A percentile compares a stretch with the other conserved stretches of the same genome.
These are phyloP conservation scores for Akabosia matsudoensis DNA, from an alignment of 1,140 invertebrate species.

Conservation along the genomic window DNA sequence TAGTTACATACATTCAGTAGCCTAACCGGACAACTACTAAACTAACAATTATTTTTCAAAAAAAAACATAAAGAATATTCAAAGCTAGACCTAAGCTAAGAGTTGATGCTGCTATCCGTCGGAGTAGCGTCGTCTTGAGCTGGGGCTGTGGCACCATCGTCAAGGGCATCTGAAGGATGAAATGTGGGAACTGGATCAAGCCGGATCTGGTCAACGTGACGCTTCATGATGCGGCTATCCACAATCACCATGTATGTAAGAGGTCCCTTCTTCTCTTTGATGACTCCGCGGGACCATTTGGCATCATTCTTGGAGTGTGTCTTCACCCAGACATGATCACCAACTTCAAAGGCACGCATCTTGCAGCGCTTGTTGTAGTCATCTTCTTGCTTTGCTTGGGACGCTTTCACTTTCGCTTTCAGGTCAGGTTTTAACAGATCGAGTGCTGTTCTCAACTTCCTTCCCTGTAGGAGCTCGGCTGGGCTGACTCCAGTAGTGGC, in stretches of 20 bases:
- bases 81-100: neutral
- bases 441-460: neutral
- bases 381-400: neutral
- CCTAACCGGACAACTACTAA: neutral
- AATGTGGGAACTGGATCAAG: neutral
- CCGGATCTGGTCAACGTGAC: constrained; percentile 1
- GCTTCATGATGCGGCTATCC: neutral
- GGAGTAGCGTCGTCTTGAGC: too few relatives aligned
- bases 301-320: neutral
- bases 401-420: neutral
- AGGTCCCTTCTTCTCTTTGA: neutral
- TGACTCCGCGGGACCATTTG: neutral
- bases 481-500: constrained; percentile 44
- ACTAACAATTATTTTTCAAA: neutral
- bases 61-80: neutral
- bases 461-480: constrained; percentile 32
- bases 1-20: neutral
- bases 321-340: neutral
- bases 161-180: neutral
- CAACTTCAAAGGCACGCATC: neutral
- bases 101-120: neutral
- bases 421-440: neutral
- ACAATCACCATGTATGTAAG: neutral
- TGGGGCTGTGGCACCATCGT: neutral
- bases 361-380: neutral